Evolutionary conservation across 2,888 invertebrate genomes (phyloP), one percentile per base, ranked within the genome.

Genomic region (Epinotia brunnichana): DNA sequence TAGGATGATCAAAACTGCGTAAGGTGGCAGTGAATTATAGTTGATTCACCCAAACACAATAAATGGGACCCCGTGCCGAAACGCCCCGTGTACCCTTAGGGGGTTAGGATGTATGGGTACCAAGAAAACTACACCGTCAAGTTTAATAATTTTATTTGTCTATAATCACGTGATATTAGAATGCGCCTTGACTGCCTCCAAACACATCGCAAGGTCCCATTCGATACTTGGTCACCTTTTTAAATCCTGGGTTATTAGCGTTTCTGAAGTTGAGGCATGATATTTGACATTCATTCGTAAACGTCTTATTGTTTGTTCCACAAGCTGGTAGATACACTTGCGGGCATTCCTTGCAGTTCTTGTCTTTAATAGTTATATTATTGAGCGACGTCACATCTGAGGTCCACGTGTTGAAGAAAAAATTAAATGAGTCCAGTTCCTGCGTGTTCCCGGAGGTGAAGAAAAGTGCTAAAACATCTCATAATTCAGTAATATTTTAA

Each of bases 101-200:
- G 3, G 0, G 2, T 24, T 29, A 29, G 5, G 7, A 29, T 29
- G 29, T 7, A 29, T 35, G 35, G 48, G n/a, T n/a, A n/a, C 1
- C 5, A n/a, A 48, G n/a, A 0, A 48, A 48, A 48, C 48, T 48
- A 5, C 4, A 48, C 2, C 4, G 35, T 9, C 5, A n/a, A 48
- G n/a, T 5, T 48, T 41, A 2, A 48, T 15, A 5, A n/a, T 48
- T 48, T 48, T n/a, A n/a, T 48, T 48, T 48, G 7, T 13, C 11
- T 41, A 13, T 13, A 41, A 19, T 17, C 51, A n/a, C 24, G 29
- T 11, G 13, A 41, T 41, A 48, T 75, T 75, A 74, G 72, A 78
- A 74, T 59, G 67, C 21, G 19, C 2, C 35, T 21, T 0, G 4
- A 1, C 1, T 0, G 4, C 19, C 54, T 10, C 54, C 66, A 66